Conservation (phyloP, 2,113 vertebrate species). For the human (Homo sapiens) region GRCh38 chr3:47005001-47005500, state of each 20-base stretch:
- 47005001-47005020: constrained; percentile 89
- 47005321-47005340: constrained; percentile 79
- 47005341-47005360: background rate
- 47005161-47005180: constrained; percentile 71
- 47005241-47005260: constrained; percentile 98
- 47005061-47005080: constrained; percentile 94
- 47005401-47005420: background rate
- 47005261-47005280: constrained; percentile 99
- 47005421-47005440: rapidly evolving
- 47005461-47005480: rapidly evolving
- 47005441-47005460: rapidly evolving
- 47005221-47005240: constrained; percentile 99
- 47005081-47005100: constrained; percentile 97
- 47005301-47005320: constrained; percentile 97
- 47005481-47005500: constrained; percentile 95
- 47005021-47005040: constrained; percentile 93
- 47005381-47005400: background rate
- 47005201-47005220: constrained; percentile 94
- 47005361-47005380: background rate
- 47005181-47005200: constrained; percentile 98
- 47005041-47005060: constrained; percentile 97
- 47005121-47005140: rapidly evolving
- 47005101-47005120: constrained; percentile 49
- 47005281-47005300: constrained; percentile 98
- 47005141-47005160: background rate